These are phyloP conservation scores for Chloroclystis v-ata DNA, from an alignment of 2,888 invertebrate genomes.

Conservation along the genomic window DNA sequence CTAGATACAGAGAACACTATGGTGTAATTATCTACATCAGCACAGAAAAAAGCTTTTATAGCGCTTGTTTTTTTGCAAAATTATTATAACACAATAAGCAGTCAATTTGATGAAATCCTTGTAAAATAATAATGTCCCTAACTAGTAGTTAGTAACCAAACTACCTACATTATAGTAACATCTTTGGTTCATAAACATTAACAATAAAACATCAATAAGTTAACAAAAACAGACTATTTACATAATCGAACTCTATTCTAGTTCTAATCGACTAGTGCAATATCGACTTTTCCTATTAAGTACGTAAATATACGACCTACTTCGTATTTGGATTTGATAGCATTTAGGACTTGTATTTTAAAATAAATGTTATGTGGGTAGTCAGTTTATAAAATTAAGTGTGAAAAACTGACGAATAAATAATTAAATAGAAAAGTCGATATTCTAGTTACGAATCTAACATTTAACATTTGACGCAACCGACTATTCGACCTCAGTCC, in stretches of 20 bases:
- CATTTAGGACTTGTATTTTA: too few species aligned
- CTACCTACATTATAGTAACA: constrained; percentile 36
- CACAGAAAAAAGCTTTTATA: constrained; percentile 28
- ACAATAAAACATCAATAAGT: constrained; percentile 70
- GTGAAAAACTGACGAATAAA: not conserved
- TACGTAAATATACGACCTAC: too few species aligned
- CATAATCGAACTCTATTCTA: constrained; percentile 41
- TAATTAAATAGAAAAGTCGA: constrained; percentile 45
- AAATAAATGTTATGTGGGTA: not conserved
- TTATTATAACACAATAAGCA: constrained; percentile 20
- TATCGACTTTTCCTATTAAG: constrained; percentile 58
- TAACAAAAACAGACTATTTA: constrained; percentile 72
- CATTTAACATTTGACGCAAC: constrained; percentile 50
- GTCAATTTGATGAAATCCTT: constrained; percentile 20
- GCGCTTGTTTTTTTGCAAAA: constrained; percentile 18
- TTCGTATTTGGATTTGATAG: too few species aligned
- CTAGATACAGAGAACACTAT: constrained; percentile 63
- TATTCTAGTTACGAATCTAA: constrained; percentile 61
- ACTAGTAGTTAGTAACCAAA: too few species aligned
- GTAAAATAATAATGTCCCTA: too few species aligned
- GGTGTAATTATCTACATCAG: constrained; percentile 48
- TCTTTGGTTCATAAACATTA: constrained; percentile 61
- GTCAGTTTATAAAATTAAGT: not conserved
- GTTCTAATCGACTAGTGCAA: constrained; percentile 47
- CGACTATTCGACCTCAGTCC: constrained; percentile 28